These are phyloP conservation scores for Gobiocypris rarus DNA, from an alignment of 2,113 vertebrate genomes.

Conservation along the genomic window DNA sequence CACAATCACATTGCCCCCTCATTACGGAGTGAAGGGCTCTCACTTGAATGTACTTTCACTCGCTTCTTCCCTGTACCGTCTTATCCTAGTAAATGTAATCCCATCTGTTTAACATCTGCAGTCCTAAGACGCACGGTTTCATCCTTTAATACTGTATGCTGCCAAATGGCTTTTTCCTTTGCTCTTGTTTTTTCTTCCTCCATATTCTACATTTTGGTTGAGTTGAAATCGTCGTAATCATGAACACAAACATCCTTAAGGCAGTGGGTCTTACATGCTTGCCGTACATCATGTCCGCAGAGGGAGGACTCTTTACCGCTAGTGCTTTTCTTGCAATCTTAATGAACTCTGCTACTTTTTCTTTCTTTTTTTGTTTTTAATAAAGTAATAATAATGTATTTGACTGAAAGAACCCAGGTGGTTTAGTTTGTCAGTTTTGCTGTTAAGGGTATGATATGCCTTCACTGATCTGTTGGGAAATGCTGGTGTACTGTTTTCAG, in stretches of 20 bases:
- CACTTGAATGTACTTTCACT: slow-evolving; percentile 48
- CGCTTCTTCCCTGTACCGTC: not conserved
- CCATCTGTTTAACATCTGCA: not conserved
- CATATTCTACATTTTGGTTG: not conserved
- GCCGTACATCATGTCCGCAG: not conserved
- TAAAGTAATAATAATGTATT: slow-evolving; percentile 66
- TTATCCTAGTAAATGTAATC: slow-evolving; percentile 22
- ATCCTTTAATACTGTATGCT: not conserved
- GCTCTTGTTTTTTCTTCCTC: not conserved
- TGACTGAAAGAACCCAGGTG: slow-evolving; percentile 74
- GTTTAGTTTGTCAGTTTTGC: slow-evolving; percentile 69
- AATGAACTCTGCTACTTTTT: slow-evolving; percentile 54
- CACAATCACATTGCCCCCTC: not conserved
- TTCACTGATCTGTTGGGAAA: slow-evolving; percentile 40
- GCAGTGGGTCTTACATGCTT: not conserved
- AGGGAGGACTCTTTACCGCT: slow-evolving; percentile 38
- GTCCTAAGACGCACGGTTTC: not conserved
- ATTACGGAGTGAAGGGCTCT: not conserved
- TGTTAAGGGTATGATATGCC: slow-evolving; percentile 58
- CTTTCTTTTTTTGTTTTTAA: slow-evolving; percentile 56
- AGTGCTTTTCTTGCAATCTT: slow-evolving; percentile 51
- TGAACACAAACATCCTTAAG: not conserved
- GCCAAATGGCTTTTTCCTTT: slow-evolving; percentile 10
- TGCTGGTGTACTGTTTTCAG: slow-evolving; percentile 31
- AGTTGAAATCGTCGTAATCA: not conserved